These are phyloP conservation scores for Sitta carolinensis DNA, from an alignment of 2,797 vertebrate genomes.

Conservation along the genomic window DNA sequence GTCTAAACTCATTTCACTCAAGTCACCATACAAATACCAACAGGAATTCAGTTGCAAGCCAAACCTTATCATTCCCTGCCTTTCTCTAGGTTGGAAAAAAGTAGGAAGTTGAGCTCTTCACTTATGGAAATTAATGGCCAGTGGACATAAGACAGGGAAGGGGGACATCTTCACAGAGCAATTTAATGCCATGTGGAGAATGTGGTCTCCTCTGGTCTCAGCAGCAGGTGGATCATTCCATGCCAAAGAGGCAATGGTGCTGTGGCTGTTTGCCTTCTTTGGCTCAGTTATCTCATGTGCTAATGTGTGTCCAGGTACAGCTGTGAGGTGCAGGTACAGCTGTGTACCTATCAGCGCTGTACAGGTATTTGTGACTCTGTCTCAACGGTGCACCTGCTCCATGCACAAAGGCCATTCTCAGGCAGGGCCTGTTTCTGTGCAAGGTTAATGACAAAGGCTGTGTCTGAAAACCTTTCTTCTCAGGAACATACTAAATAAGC, in stretches of 20 bases:
- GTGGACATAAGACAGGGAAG: rapidly evolving
- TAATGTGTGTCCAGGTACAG: rapidly evolving
- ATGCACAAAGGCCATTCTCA: neutral
- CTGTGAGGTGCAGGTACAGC: neutral
- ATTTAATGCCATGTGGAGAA: neutral
- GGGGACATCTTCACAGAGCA: neutral
- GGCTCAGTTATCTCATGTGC: rapidly evolving
- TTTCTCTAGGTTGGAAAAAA: neutral
- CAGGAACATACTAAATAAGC: neutral
- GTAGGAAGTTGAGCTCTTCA: neutral
- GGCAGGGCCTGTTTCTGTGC: neutral
- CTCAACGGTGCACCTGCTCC: neutral
- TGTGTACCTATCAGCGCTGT: neutral
- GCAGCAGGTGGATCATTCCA: neutral
- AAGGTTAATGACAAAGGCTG: neutral
- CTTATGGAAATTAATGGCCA: neutral
- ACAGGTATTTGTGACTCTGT: neutral
- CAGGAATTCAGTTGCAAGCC: neutral
- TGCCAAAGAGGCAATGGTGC: neutral
- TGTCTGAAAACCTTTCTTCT: neutral
- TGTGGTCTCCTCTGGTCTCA: neutral
- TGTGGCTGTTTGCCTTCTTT: neutral
- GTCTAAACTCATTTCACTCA: neutral
- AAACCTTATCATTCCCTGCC: neutral
- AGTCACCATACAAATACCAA: neutral